phyloP scores from a whole-genome alignment of 2,797 vertebrate species.

The Sebastes reedi region DNA sequence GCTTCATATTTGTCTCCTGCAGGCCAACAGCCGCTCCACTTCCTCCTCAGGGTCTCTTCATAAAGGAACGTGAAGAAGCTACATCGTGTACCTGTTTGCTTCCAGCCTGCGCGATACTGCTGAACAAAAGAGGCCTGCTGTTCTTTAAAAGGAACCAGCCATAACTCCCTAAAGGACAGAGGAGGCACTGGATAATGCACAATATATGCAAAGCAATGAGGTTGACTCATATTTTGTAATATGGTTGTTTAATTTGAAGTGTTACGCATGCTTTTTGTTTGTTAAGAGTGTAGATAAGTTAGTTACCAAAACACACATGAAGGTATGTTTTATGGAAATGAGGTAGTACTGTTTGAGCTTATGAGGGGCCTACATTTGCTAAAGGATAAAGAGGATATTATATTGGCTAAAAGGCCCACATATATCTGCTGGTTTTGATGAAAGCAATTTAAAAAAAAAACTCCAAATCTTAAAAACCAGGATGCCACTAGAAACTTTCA shows the following conservation, averaged over 20 bases:
- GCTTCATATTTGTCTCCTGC: conserved; percentile 61
- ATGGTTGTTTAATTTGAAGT: conserved; percentile 56
- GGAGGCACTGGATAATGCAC: conserved; percentile 49
- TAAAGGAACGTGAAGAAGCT: conserved; percentile 88
- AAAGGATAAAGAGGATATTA: not conserved
- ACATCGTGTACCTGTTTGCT: not conserved
- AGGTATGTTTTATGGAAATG: conserved; percentile 17
- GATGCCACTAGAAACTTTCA: conserved; percentile 14
- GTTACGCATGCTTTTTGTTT: conserved; percentile 56
- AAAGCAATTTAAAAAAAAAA: not conserved
- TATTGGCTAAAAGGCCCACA: not conserved
- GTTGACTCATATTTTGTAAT: conserved; percentile 37
- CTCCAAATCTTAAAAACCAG: not conserved
- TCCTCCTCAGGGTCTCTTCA: conserved; percentile 89
- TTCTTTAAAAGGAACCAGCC: conserved; percentile 59
- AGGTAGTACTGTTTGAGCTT: conserved; percentile 12
- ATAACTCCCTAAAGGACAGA: conserved; percentile 44
- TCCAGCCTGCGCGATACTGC: conserved; percentile 18
- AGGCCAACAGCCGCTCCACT: conserved; percentile 90
- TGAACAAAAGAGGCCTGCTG: conserved; percentile 48
- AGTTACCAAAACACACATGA: conserved; percentile 26
- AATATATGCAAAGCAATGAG: conserved; percentile 58
- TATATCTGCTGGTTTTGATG: not conserved
- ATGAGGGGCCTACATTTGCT: not conserved
- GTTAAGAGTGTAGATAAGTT: conserved; percentile 44